Evolutionary conservation across 2,113 vertebrate species (phyloP).

Genomic region (Seriola quinqueradiata): DNA sequence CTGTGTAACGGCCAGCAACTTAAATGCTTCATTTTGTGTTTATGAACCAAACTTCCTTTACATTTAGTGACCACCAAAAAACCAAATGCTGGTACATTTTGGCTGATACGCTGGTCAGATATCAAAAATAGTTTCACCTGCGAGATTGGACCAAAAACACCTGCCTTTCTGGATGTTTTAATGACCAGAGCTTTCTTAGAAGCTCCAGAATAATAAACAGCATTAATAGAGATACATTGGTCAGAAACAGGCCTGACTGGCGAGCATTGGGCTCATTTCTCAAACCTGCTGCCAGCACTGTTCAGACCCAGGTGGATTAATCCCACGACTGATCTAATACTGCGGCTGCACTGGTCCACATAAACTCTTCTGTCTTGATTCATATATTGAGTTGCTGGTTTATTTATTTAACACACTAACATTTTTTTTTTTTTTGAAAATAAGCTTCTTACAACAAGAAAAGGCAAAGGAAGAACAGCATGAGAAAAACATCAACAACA

Average conservation of each 20-base stretch:
- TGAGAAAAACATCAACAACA: conserved; percentile 59
- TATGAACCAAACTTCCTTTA: conserved; percentile 23
- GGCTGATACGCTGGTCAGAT: neutral
- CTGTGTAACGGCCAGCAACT: conserved; percentile 21
- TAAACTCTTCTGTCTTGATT: conserved; percentile 62
- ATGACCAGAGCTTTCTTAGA: conserved; percentile 8
- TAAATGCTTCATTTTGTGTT: conserved; percentile 27
- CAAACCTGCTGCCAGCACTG: neutral
- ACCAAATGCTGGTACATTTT: neutral
- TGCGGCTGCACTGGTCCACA: conserved; percentile 25
- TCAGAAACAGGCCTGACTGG: conserved; percentile 17
- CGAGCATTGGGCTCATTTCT: neutral
- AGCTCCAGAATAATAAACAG: conserved; percentile 9
- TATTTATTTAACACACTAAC: conserved; percentile 70
- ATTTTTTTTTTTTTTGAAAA: conserved; percentile 56
- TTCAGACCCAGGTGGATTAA: conserved; percentile 14
- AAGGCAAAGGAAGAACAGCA: conserved; percentile 72
- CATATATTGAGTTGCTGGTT: conserved; percentile 70
- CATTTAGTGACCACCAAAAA: neutral
- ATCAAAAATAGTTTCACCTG: neutral
- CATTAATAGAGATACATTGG: neutral
- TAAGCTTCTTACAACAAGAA: conserved; percentile 73
- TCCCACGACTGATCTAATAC: conserved; percentile 31
- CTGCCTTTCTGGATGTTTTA: neutral
- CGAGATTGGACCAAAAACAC: neutral